Percentiles rank a stretch among this genome's conserved stretches.
These are phyloP conservation scores for Ruditapes philippinarum DNA, from an alignment of 1,140 invertebrate species.

Conservation along the genomic window DNA sequence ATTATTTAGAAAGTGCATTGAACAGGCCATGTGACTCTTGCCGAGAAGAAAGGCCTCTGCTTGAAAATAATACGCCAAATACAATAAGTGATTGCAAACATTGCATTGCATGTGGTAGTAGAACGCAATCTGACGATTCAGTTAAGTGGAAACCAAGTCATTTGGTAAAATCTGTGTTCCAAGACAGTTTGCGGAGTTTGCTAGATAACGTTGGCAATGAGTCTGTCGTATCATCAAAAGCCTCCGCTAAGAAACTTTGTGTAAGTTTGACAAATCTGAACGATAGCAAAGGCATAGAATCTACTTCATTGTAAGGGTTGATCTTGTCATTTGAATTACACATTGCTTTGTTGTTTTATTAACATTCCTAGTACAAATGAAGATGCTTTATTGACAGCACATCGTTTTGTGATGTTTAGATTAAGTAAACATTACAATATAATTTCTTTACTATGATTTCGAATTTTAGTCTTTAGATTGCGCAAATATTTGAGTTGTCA, in stretches of 20 bases:
- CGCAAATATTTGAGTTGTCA: too few relatives aligned
- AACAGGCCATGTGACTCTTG: background rate
- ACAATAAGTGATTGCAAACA: background rate
- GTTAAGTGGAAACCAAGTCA: background rate
- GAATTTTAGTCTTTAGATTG: too few relatives aligned
- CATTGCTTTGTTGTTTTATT: too few relatives aligned
- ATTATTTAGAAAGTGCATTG: background rate
- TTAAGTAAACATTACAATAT: too few relatives aligned
- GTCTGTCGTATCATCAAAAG: background rate
- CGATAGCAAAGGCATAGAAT: background rate
- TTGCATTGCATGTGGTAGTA: background rate
- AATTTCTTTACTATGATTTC: too few relatives aligned
- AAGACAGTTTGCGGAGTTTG: background rate
- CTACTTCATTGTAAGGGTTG: background rate
- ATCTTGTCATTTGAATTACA: too few relatives aligned
- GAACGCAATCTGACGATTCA: background rate
- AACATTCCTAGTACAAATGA: too few relatives aligned
- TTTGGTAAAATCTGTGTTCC: slow-evolving; percentile 13
- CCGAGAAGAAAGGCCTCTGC: background rate
- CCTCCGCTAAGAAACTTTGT: background rate
- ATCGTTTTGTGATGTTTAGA: too few relatives aligned
- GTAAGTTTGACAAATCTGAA: background rate
- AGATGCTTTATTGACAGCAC: too few relatives aligned
- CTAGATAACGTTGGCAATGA: background rate
- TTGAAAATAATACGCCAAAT: background rate